Conservation (phyloP, 2,113 vertebrate species). For the Aegithalos caudatus region DNA sequence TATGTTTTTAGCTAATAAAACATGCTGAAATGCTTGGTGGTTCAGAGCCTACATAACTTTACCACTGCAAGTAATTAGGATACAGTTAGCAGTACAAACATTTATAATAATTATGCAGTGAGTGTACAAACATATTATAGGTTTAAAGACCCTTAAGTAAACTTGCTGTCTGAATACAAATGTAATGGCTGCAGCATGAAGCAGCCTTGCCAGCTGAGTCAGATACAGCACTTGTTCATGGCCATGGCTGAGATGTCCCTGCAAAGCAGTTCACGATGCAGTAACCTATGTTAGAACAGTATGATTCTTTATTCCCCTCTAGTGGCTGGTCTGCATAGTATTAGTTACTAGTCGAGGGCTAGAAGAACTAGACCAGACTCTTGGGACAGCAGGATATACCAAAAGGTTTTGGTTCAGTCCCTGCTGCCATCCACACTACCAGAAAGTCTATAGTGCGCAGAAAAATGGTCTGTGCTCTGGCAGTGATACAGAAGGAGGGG, state of each 20-base stretch:
- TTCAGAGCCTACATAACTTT: not conserved
- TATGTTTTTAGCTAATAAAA: not conserved
- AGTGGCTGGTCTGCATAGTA: not conserved
- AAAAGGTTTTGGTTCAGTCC: not conserved
- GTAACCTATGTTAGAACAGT: not conserved
- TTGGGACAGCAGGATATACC: not conserved
- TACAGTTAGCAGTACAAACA: not conserved
- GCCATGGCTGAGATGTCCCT: not conserved
- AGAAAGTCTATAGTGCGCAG: not conserved
- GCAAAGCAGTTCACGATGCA: not conserved
- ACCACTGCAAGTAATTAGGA: not conserved
- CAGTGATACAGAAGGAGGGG: not conserved
- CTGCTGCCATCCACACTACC: not conserved
- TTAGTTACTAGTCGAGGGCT: not conserved
- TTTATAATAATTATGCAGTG: not conserved
- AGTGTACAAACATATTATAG: not conserved
- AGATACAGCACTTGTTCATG: not conserved
- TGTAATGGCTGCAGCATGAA: not conserved
- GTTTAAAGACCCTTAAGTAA: not conserved
- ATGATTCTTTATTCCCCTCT: slow-evolving; percentile 58
- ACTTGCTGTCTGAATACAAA: not conserved
- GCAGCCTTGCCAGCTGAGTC: not conserved
- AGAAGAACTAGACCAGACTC: not conserved
- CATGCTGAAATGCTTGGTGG: not conserved
- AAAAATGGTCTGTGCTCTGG: not conserved